phyloP scores from a whole-genome alignment of 2,113 vertebrate genomes.

The Eudorcas thomsonii region DNA sequence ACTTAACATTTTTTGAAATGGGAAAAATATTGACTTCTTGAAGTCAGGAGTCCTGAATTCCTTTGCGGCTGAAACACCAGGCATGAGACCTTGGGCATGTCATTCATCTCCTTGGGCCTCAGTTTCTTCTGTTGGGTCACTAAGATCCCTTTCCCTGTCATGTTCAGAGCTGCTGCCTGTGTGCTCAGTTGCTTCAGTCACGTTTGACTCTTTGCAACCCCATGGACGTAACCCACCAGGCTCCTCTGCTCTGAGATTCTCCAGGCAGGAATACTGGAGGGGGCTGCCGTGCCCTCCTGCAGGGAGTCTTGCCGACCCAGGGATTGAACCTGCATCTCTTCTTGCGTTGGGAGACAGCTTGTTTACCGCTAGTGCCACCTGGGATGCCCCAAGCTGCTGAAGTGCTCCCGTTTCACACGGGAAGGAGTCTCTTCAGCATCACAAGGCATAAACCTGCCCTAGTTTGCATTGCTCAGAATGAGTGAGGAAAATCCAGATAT shows the following conservation, averaged over 20 bases:
- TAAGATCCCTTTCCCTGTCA: neutral
- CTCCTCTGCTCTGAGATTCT: neutral
- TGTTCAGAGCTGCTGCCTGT: neutral
- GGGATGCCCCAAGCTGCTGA: neutral
- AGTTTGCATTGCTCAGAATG: neutral
- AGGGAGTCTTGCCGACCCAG: neutral
- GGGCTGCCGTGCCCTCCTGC: neutral
- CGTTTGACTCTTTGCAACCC: neutral
- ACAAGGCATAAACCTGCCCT: neutral
- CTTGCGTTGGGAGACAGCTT: neutral
- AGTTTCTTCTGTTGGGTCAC: neutral
- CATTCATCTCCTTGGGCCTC: neutral
- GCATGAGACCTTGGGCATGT: neutral
- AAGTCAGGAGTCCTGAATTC: neutral
- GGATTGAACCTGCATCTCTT: neutral
- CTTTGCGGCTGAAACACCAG: neutral
- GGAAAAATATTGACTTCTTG: neutral
- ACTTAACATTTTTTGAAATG: neutral
- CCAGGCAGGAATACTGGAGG: neutral
- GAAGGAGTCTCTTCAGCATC: neutral
- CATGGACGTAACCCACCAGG: neutral
- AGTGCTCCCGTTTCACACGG: neutral
- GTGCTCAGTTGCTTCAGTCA: neutral
- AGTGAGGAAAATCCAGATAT: neutral
- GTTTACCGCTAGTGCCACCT: neutral